A percentile compares a stretch with the other conserved stretches of the same genome.
Evolutionary conservation across 2,113 vertebrate genomes (phyloP).

Genomic region (Procavia capensis): DNA sequence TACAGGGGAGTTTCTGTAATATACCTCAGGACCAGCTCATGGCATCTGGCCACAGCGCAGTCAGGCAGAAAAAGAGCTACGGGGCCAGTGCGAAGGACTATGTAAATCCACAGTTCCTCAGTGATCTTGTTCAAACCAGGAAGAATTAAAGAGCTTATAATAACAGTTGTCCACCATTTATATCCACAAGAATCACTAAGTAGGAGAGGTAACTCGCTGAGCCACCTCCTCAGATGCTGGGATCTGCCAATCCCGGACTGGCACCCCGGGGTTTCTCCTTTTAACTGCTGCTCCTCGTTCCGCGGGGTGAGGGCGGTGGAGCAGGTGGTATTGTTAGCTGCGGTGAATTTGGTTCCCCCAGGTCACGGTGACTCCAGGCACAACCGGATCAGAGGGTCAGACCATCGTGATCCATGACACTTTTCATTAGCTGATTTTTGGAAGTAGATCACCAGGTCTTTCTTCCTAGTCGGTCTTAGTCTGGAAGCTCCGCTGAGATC

Average conservation of each 20-base stretch:
- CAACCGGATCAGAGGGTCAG: too few relatives aligned
- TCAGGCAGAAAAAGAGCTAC: background rate
- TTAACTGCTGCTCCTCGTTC: background rate
- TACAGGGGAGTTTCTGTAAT: background rate
- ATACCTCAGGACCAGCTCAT: background rate
- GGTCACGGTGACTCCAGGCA: too few relatives aligned
- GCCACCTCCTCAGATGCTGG: background rate
- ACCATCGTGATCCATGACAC: too few relatives aligned
- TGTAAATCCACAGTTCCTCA: background rate
- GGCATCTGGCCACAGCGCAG: background rate
- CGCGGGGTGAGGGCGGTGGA: background rate
- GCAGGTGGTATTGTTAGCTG: background rate
- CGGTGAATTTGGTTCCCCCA: too few relatives aligned
- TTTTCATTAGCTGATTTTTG: too few relatives aligned
- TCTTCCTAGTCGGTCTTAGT: too few relatives aligned
- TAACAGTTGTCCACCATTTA: background rate
- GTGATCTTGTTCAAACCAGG: background rate
- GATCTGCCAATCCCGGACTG: background rate
- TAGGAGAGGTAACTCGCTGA: background rate
- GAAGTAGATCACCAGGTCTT: too few relatives aligned
- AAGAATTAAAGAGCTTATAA: background rate
- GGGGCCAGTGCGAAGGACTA: background rate
- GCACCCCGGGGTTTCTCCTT: background rate
- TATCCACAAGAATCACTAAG: background rate
- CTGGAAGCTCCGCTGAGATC: too few relatives aligned